Percentiles rank a stretch among this genome's conserved stretches.
Conservation (phyloP, 2,113 vertebrate genomes). For the Ornithorhynchus anatinus region DNA sequence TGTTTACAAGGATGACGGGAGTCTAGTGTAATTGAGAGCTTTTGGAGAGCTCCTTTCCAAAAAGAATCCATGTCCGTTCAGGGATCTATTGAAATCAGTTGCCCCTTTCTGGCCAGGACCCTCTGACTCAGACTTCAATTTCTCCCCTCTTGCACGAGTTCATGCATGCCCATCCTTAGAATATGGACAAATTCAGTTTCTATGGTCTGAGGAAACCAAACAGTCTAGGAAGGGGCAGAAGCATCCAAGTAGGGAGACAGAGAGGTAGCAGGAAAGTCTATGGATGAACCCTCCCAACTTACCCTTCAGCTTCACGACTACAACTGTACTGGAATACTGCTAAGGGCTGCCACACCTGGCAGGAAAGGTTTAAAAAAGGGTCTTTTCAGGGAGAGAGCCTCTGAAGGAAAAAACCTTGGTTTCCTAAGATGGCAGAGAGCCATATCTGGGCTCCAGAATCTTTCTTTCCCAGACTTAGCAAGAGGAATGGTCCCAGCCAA, state of each 20-base stretch:
- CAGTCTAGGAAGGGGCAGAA: not conserved
- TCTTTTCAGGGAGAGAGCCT: conserved; percentile 28
- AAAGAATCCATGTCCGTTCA: too few relatives aligned
- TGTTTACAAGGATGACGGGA: too few relatives aligned
- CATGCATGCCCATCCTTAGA: not conserved
- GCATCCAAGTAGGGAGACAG: not conserved
- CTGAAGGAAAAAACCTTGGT: conserved; percentile 22
- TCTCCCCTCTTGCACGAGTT: not conserved
- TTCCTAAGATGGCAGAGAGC: not conserved
- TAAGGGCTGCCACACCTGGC: conserved; percentile 44
- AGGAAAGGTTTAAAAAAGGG: conserved; percentile 41
- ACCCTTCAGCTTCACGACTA: conserved; percentile 44
- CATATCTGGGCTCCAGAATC: rapidly evolving
- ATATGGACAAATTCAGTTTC: not conserved
- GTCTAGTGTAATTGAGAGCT: too few relatives aligned
- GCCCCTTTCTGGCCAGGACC: not conserved
- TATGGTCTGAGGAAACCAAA: rapidly evolving
- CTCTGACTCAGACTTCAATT: rapidly evolving
- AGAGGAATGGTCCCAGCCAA: not conserved
- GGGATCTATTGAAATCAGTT: too few relatives aligned
- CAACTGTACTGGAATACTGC: conserved; percentile 27
- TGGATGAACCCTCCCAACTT: not conserved
- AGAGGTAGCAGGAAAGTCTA: not conserved
- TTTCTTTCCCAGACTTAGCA: not conserved
- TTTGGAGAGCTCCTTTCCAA: too few relatives aligned